Conservation (phyloP, 2,113 vertebrate genomes). For the Aegithalos caudatus region DNA sequence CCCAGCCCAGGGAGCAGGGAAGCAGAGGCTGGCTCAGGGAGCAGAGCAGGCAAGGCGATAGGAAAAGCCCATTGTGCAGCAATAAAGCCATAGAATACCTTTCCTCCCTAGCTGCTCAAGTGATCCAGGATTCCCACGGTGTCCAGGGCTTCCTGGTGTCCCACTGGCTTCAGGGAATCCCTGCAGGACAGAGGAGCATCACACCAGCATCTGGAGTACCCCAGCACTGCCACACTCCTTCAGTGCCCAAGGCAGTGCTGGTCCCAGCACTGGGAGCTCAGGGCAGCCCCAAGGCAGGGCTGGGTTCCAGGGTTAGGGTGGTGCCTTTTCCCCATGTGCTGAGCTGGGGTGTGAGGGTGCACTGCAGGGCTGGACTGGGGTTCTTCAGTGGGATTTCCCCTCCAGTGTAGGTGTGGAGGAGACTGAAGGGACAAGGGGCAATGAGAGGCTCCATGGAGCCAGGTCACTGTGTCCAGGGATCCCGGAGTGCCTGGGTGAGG, state of each 20-base stretch:
- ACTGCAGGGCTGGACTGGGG: neutral
- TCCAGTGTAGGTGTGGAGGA: neutral
- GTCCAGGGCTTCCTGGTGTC: constrained; percentile 80
- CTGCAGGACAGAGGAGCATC: constrained; percentile 50
- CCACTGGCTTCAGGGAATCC: constrained; percentile 86
- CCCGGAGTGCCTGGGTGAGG: neutral
- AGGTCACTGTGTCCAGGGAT: too few relatives aligned
- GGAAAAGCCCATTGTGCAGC: neutral
- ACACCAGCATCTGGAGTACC: neutral
- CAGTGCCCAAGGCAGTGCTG: neutral
- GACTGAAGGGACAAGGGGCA: neutral
- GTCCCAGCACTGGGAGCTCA: neutral
- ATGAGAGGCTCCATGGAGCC: neutral
- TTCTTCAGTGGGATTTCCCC: neutral
- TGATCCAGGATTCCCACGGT: constrained; percentile 77
- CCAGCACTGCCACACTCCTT: neutral
- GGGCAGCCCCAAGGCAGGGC: neutral
- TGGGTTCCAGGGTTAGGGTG: fast-evolving
- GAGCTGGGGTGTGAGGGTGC: neutral
- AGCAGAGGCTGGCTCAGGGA: neutral
- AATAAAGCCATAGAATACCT: neutral
- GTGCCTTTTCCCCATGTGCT: neutral
- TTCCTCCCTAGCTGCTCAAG: constrained; percentile 80
- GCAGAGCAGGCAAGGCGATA: neutral
- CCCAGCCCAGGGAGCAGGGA: neutral